A percentile compares a stretch with the other conserved stretches of the same genome.
phyloP scores from a whole-genome alignment of 2,888 invertebrate species.

The Spisula solida region DNA sequence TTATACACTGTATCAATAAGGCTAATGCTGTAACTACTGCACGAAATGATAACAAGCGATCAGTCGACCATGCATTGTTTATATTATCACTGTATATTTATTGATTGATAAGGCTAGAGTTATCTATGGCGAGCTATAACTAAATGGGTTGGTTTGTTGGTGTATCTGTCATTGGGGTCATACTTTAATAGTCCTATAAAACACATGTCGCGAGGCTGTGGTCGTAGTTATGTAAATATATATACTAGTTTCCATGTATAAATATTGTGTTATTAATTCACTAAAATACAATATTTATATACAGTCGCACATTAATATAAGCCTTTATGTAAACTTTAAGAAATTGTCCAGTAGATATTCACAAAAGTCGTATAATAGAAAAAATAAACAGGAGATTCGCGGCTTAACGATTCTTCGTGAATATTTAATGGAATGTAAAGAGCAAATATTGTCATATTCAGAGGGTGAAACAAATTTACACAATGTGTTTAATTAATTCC shows the following conservation, averaged over 20 bases:
- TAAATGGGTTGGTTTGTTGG: neutral
- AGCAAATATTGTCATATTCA: neutral
- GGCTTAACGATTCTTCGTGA: neutral
- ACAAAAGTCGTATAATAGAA: slow-evolving; percentile 9
- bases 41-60: no score
- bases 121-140: no score
- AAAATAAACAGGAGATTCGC: slow-evolving; percentile 16
- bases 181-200: neutral
- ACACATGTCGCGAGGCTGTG: neutral
- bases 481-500: neutral
- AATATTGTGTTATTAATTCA: neutral
- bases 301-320: neutral
- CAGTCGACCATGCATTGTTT: no score
- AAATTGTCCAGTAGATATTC: neutral
- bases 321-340: neutral
- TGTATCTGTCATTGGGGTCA: neutral
- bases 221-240: neutral
- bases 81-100: no score
- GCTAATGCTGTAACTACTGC: no score
- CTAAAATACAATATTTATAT: neutral
- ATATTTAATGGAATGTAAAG: slow-evolving; percentile 2
- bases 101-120: no score
- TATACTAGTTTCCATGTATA: neutral
- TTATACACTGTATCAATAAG: no score
- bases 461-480: neutral